phyloP scores from a whole-genome alignment of 2,888 invertebrate species.

The Machimus rusticus region DNA sequence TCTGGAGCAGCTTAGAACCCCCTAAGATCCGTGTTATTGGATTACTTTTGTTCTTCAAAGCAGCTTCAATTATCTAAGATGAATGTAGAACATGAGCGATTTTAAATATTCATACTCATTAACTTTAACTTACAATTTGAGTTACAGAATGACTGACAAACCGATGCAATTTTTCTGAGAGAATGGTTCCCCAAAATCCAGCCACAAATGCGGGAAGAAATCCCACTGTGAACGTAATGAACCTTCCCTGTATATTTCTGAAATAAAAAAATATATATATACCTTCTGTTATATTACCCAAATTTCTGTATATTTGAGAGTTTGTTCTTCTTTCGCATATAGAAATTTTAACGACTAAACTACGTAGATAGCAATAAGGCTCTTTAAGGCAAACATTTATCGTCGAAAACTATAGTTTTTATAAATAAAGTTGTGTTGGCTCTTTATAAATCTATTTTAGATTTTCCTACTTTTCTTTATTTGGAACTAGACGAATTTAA shows the following conservation, averaged over 20 bases:
- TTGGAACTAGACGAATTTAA: no score
- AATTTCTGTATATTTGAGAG: no score
- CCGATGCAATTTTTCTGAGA: slow-evolving; percentile 49
- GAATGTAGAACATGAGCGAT: not conserved
- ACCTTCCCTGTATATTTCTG: slow-evolving; percentile 51
- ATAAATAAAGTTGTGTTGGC: no score
- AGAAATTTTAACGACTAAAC: no score
- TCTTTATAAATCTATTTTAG: no score
- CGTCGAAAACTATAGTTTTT: no score
- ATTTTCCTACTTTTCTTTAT: no score
- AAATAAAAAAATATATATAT: not conserved
- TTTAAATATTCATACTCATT: not conserved
- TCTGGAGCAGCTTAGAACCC: slow-evolving; percentile 50
- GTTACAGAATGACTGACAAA: slow-evolving; percentile 51
- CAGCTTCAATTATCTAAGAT: not conserved
- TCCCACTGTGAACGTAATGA: slow-evolving; percentile 47
- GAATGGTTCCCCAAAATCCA: slow-evolving; percentile 44
- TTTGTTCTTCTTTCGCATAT: no score
- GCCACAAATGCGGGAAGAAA: slow-evolving; percentile 51
- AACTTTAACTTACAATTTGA: slow-evolving; percentile 53
- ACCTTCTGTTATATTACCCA: not conserved
- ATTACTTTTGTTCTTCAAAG: slow-evolving; percentile 50
- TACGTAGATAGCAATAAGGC: no score
- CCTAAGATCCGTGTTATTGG: slow-evolving; percentile 48
- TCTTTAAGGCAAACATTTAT: no score